These are phyloP conservation scores for Addax nasomaculatus DNA, from an alignment of 2,113 vertebrate species.

Conservation along the genomic window DNA sequence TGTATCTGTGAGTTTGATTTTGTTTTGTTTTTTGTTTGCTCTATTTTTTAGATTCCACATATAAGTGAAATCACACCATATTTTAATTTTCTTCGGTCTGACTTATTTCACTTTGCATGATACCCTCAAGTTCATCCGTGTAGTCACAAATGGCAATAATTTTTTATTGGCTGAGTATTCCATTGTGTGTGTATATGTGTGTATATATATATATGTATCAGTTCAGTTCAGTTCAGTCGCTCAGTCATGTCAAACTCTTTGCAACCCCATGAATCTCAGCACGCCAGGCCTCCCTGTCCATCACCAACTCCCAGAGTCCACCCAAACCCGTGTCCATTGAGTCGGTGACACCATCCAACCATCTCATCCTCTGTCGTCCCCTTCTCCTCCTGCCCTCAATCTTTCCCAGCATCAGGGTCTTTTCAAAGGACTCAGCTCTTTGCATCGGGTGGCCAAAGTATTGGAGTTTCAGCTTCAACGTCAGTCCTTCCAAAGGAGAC, in stretches of 20 bases:
- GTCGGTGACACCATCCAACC: not conserved
- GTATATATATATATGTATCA: not conserved
- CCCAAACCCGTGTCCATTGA: not conserved
- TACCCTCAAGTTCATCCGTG: not conserved
- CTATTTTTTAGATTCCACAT: not conserved
- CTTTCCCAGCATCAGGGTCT: not conserved
- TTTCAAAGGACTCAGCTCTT: not conserved
- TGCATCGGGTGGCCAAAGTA: not conserved
- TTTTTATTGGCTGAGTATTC: not conserved
- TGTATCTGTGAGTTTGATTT: not conserved
- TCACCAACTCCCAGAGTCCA: not conserved
- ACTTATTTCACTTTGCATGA: not conserved
- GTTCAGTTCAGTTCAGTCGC: not conserved
- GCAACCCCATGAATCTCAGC: not conserved
- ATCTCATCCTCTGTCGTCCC: not conserved
- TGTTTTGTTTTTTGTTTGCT: not conserved
- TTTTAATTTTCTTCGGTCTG: not conserved
- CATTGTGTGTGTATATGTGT: not conserved
- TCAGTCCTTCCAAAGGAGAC: not conserved
- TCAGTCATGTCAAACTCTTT: not conserved
- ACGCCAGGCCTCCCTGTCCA: not conserved
- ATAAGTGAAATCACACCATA: not conserved
- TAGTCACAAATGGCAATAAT: not conserved
- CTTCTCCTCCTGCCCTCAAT: not conserved
- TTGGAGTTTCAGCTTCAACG: not conserved